phyloP scores from a whole-genome alignment of 2,888 invertebrate species.

The Drosophila mayaguana region DNA sequence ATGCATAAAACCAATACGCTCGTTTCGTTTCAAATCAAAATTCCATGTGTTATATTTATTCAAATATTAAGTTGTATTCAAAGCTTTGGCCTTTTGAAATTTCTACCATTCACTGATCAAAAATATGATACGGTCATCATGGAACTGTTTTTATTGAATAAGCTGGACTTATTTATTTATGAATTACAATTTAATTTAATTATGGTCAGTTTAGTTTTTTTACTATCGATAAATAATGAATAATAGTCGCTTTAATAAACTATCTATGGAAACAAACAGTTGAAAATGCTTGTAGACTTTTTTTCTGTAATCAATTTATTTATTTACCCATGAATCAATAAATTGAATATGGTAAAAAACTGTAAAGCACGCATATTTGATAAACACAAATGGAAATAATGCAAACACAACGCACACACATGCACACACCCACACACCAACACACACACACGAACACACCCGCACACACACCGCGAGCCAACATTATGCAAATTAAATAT shows the following conservation, averaged over 20 bases:
- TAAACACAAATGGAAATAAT: conserved; percentile 61
- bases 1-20: background rate
- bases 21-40: background rate
- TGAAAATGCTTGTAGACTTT: background rate
- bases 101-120: background rate
- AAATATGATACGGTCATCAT: conserved; percentile 1
- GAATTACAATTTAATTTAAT: conserved; percentile 38
- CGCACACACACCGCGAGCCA: conserved; percentile 53
- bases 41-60: background rate
- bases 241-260: conserved; percentile 21
- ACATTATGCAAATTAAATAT: conserved; percentile 79
- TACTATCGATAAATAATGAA: conserved; percentile 11
- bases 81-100: background rate
- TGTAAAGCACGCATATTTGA: conserved; percentile 45
- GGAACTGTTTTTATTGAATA: background rate
- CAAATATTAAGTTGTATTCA: background rate
- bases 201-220: conserved; percentile 6
- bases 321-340: conserved; percentile 39
- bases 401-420: conserved; percentile 26
- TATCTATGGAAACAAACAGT: conserved; percentile 7
- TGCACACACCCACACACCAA: background rate
- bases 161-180: conserved; percentile 13
- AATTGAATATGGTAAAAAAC: conserved; percentile 5
- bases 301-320: conserved; percentile 21
- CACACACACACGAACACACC: background rate